Evolutionary conservation across 2,797 vertebrate genomes (phyloP).

Genomic region (Xerus rutilus): DNA sequence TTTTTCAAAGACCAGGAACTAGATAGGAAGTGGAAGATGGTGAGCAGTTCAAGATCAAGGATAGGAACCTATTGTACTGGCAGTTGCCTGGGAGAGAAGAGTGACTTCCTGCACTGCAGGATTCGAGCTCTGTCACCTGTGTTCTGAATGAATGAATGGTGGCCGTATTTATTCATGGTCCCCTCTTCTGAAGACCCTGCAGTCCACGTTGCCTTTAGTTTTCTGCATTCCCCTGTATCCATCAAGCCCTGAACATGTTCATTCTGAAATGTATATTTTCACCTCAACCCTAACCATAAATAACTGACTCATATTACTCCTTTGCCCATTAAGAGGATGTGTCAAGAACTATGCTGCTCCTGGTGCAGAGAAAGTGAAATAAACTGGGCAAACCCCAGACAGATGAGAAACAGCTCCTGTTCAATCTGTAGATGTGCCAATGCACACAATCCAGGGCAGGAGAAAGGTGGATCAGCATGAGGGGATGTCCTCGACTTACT

Average conservation of each 20-base stretch:
- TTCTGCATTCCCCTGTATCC: not conserved
- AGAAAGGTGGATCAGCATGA: not conserved
- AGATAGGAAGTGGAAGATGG: not conserved
- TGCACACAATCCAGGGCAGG: not conserved
- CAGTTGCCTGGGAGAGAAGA: no score
- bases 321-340: not conserved
- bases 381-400: not conserved
- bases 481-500: not conserved
- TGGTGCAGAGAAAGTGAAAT: not conserved
- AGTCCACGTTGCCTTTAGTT: not conserved
- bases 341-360: not conserved
- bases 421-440: not conserved
- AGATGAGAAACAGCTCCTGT: not conserved
- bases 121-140: not conserved
- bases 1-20: not conserved
- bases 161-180: not conserved
- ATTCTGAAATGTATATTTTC: not conserved
- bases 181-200: not conserved
- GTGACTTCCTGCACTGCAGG: not conserved
- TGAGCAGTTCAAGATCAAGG: not conserved
- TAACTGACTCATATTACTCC: not conserved
- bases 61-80: not conserved
- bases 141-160: not conserved
- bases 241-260: not conserved
- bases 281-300: not conserved